Base-by-base conservation (phyloP, 2,113 vertebrate genomes). In the Haemorhous mexicanus region DNA sequence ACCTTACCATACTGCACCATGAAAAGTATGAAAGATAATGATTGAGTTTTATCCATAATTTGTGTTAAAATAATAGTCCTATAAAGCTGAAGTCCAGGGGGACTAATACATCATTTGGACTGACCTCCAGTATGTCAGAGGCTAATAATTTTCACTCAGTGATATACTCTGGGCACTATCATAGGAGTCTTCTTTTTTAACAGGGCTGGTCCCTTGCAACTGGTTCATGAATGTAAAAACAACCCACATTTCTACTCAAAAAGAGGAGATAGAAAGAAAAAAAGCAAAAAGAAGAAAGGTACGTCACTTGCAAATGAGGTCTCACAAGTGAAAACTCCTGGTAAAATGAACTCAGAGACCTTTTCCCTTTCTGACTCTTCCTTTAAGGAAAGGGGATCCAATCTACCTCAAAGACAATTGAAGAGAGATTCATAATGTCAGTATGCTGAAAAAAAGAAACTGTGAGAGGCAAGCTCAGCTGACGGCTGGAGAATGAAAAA, bases 121-220 rank as follows among this genome's bases (percentile, higher is more conserved):
- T 90, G 90, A 93, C 82, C 58, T 85, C 13, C 16, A 85, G 9
- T 53, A 37, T 55, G 72, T 53, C 58, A 90, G n/a, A 69, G 28
- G 58, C 49, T 91, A 95, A 80, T 88, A 88, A 90, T 85, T 95
- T 93, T 95, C 53, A 56, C 11, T 68, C 49, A 24, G 27, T 73
- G 50, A 82, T 90, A 30, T 50, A 28, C 30, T 93, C 52, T 59
- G 39, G 8, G 9, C 30, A 20, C 49, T 41, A 9, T 17, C 24
- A 64, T 13, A 52, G 49, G 53, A 64, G 11, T 50, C 41, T 72
- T 11, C 23, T 55, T 67, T 67, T 39, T 27, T 74, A 50, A 13
- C 6, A 46, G 39, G 16, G 11, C 33, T 92, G 13, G 8, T 82
- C 11, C 6, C 39, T 72, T 66, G 44, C 23, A 80, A 43, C 7